Conservation (phyloP, 2,888 invertebrate species). For the Drosophila crucigera region DNA sequence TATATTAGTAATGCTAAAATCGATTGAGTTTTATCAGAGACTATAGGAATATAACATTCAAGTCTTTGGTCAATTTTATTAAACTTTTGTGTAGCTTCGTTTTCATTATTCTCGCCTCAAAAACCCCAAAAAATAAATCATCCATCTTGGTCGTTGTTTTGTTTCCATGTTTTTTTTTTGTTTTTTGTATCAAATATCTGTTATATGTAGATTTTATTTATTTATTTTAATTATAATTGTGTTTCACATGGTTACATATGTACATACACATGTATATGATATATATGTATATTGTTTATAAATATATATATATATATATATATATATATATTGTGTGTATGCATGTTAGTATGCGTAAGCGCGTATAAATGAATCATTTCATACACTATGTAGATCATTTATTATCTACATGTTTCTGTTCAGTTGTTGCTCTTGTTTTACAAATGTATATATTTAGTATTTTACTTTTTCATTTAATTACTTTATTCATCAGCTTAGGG, state of each 20-base stretch:
- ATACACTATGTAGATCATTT: conserved; percentile 67
- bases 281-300: conserved; percentile 37
- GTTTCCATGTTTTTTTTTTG: conserved; percentile 7
- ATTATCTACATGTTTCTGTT: conserved; percentile 73
- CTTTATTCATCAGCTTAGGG: conserved; percentile 62
- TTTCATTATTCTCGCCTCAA: not conserved
- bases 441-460: conserved; percentile 48
- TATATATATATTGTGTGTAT: conserved; percentile 48
- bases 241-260: conserved; percentile 49
- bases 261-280: conserved; percentile 51
- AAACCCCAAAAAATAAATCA: not conserved
- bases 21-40: not conserved
- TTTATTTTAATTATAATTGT: conserved; percentile 50
- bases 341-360: conserved; percentile 71
- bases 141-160: not conserved
- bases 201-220: conserved; percentile 66
- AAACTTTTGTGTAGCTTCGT: not conserved
- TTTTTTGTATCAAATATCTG: conserved; percentile 55
- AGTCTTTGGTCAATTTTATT: not conserved
- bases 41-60: not conserved
- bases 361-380: conserved; percentile 70
- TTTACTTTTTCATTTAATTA: conserved; percentile 35
- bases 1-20: not conserved
- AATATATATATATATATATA: not conserved
- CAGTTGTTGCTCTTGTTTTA: conserved; percentile 63